phyloP scores from a whole-genome alignment of 2,888 invertebrate genomes.

The Adela reaumurella region DNA sequence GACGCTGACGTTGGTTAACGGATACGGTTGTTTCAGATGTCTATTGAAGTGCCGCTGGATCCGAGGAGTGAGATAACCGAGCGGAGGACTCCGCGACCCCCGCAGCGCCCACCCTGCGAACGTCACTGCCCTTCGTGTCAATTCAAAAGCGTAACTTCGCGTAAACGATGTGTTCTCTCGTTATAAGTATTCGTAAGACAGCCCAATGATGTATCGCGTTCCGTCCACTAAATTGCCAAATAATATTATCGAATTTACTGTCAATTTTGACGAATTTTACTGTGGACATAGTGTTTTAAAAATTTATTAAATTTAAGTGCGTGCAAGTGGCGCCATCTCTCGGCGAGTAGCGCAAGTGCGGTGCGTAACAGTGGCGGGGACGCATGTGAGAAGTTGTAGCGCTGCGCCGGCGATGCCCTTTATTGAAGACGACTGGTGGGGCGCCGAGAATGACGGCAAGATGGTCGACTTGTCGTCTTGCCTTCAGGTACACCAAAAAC shows the following conservation, averaged over 20 bases:
- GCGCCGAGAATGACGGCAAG: conserved; percentile 92
- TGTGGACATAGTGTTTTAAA: conserved; percentile 18
- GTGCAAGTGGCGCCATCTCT: conserved; percentile 32
- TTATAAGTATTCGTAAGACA: conserved; percentile 23
- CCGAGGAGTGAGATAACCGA: conserved; percentile 47
- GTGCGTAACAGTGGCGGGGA: conserved; percentile 61
- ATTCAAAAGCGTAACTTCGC: background rate
- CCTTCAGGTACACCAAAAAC: conserved; percentile 62
- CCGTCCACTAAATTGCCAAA: conserved; percentile 53
- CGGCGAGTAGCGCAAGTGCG: conserved; percentile 40
- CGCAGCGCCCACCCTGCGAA: background rate
- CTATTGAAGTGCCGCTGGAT: conserved; percentile 43
- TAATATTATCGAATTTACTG: conserved; percentile 47
- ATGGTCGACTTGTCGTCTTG: conserved; percentile 89
- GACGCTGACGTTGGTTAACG: background rate
- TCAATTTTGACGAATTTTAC: background rate
- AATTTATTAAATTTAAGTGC: background rate
- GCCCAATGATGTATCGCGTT: conserved; percentile 43
- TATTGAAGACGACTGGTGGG: conserved; percentile 95
- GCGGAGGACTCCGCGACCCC: no score
- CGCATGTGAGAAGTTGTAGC: conserved; percentile 58
- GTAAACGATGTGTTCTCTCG: conserved; percentile 33
- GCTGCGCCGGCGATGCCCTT: conserved; percentile 86
- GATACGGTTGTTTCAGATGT: conserved; percentile 27
- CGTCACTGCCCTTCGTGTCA: background rate